Base-by-base conservation (phyloP, 2,113 vertebrate species). In the Chaenocephalus aceratus region DNA sequence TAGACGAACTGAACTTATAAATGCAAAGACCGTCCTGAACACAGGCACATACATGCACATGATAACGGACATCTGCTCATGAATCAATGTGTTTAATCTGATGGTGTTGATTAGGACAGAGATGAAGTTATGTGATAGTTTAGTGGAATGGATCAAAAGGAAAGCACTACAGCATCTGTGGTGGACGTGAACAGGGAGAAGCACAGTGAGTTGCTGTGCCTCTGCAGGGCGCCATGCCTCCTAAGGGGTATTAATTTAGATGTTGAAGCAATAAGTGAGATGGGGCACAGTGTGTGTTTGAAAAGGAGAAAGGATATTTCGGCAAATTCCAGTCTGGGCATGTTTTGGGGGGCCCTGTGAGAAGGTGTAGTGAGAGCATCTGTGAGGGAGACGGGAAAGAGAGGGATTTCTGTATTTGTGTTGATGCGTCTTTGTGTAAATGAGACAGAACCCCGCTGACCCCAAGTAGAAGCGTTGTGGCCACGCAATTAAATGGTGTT, bases 401-500 rank as follows among this genome's bases (percentile, higher is more conserved):
- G 56, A 75, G 26, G 77, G 60, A 56, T 83, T 80, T 84, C 41
- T 80, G 58, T n/a, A 58, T 54, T 48, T 57, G 75, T 57, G 76
- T 81, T 64, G 53, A 46, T 69, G 77, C 30, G 74, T 61, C 57
- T 79, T 56, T 77, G 83, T 83, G 88, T 79, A 90, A 92, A 92
- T 91, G 83, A 93, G 82, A 79, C 71, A 76, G 79, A 81, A 72
- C 66, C 85, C 83, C 56, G 59, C 83, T 91, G 91, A 93, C 91
- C 93, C 48, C 73, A 68, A 81, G 79, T 81, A 83, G 76, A 79
- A 88, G 79, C 80, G 81, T 81, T 89, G 83, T 75, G 44, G 86
- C 82, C 77, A 68, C 84, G 87, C 91, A 94, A 93, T 93, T 94
- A 94, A 94, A 88, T 86, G 88, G 93, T 93, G 93, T 93, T 93